Percentiles rank a stretch among this genome's conserved stretches.
These are phyloP conservation scores for Psophia crepitans DNA, from an alignment of 2,113 vertebrate genomes.

Conservation along the genomic window DNA sequence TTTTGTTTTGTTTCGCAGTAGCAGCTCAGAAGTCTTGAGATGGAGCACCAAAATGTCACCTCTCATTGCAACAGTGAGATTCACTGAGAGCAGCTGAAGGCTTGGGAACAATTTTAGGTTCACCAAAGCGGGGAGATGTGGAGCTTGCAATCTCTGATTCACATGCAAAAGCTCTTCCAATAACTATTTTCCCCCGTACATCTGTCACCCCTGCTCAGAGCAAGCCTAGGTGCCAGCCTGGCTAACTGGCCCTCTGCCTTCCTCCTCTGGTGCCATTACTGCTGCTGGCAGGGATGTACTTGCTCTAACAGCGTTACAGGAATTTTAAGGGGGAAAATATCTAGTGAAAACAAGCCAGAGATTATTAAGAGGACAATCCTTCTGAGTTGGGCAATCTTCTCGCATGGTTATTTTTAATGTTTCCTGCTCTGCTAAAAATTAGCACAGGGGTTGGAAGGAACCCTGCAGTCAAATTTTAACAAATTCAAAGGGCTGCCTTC, in stretches of 20 bases:
- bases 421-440: slow-evolving; percentile 64
- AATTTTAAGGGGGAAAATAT: neutral
- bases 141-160: neutral
- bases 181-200: neutral
- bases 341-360: slow-evolving; percentile 2
- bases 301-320: neutral
- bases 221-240: neutral
- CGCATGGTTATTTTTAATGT: slow-evolving; percentile 57
- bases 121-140: neutral
- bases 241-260: neutral
- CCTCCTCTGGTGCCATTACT: neutral
- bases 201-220: neutral
- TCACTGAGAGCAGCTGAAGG: neutral
- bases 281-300: neutral
- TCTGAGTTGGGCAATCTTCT: slow-evolving; percentile 33
- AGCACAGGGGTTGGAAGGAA: slow-evolving; percentile 30
- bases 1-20: neutral
- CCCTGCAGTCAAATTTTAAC: slow-evolving; percentile 25
- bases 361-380: slow-evolving; percentile 23
- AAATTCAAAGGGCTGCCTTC: slow-evolving; percentile 33
- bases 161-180: neutral
- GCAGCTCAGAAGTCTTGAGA: neutral
- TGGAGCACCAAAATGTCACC: neutral
- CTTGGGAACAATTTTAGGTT: neutral
- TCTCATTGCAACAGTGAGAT: neutral